phyloP scores from a whole-genome alignment of 2,888 invertebrate species.

The Drosophila parthenogenetica region DNA sequence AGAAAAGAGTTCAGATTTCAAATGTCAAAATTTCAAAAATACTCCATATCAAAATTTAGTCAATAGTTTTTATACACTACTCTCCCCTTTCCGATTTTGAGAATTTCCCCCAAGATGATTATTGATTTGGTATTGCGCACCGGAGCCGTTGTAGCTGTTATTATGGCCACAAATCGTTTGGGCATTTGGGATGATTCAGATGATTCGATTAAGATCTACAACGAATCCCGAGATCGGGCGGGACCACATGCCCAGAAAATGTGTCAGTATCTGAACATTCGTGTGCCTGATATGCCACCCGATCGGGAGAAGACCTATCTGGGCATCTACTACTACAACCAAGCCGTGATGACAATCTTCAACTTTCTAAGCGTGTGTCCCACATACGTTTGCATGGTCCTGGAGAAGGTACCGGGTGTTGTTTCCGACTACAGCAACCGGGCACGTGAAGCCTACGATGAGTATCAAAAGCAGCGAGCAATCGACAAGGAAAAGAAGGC shows the following conservation, averaged over 20 bases:
- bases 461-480: slow-evolving; percentile 16
- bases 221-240: slow-evolving; percentile 8
- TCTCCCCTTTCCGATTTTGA: not conserved
- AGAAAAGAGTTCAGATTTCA: not conserved
- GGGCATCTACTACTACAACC: slow-evolving; percentile 60
- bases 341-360: slow-evolving; percentile 44
- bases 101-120: slow-evolving; percentile 42
- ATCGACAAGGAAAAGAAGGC: slow-evolving; percentile 24
- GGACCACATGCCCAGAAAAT: slow-evolving; percentile 47
- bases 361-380: slow-evolving; percentile 45
- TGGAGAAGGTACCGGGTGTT: slow-evolving; percentile 43
- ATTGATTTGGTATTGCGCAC: slow-evolving; percentile 48
- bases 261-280: slow-evolving; percentile 48
- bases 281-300: slow-evolving; percentile 59
- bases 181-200: slow-evolving; percentile 59
- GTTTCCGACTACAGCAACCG: not conserved
- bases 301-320: slow-evolving; percentile 50
- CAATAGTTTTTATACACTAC: not conserved
- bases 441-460: slow-evolving; percentile 14
- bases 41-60: not conserved
- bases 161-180: slow-evolving; percentile 48
- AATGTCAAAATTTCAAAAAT: slow-evolving; percentile 43
- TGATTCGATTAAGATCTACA: slow-evolving; percentile 45
- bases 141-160: slow-evolving; percentile 57
- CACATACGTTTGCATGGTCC: slow-evolving; percentile 25